Evolutionary conservation across 2,797 vertebrate genomes (phyloP).

Genomic region (Benthosema pterotum): DNA sequence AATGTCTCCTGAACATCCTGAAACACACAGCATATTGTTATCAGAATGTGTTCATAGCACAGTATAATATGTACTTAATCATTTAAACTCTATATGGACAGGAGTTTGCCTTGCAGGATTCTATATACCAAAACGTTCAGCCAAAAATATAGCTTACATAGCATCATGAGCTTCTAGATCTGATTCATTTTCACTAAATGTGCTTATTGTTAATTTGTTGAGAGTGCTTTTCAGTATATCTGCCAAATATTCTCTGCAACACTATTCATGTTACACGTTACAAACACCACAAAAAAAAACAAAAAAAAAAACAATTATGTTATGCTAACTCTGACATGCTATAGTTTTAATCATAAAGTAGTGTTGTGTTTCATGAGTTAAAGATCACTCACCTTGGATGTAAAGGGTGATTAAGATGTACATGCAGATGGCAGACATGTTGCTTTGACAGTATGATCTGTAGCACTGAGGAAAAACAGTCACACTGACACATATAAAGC

Average conservation of each 20-base stretch:
- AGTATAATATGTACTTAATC: too few species aligned
- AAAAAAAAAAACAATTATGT: background rate
- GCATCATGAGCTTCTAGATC: too few species aligned
- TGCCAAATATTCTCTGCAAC: too few species aligned
- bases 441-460: background rate
- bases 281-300: background rate
- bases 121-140: too few species aligned
- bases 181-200: too few species aligned
- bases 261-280: too few species aligned
- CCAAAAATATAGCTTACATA: too few species aligned
- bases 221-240: too few species aligned
- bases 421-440: slow-evolving; percentile 5
- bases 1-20: slow-evolving; percentile 9
- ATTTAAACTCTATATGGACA: too few species aligned
- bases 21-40: background rate
- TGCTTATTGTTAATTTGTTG: too few species aligned
- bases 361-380: background rate
- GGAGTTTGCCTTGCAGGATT: too few species aligned
- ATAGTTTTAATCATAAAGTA: background rate
- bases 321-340: background rate
- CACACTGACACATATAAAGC: background rate
- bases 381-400: background rate
- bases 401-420: background rate
- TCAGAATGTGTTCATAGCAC: too few species aligned
- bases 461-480: background rate